Base-by-base conservation (phyloP, 2,888 invertebrate species). In the Neelides folsomi region DNA sequence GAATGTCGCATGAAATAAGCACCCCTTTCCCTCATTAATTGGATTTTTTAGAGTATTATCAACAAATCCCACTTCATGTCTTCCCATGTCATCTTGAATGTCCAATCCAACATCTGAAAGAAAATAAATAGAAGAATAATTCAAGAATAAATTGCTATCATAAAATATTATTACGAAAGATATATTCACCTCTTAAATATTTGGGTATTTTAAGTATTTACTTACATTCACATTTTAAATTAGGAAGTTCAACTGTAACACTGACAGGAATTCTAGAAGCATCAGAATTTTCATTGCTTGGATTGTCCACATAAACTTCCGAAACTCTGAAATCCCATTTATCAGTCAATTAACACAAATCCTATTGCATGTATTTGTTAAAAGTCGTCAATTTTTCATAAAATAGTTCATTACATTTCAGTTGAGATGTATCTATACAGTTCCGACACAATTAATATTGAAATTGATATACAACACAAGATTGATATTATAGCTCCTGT, bases 41-140 rank as follows among this genome's bases (percentile, higher is more conserved):
- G 73, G 72, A 16, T 66, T 66, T 63, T 75, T 76, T 9, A 69
- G 66, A 8, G 74, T 76, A 60, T 76, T 73, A 54, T 76, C 76
- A 12, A 74, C 70, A 65, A 75, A 76, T 5, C 76, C 76, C 13
- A 78, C 76, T 66, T 77, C 77, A 66, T 77, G 77, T 46, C 77
- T 67, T 0, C 77, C 77, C 67, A 75, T 71, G 52, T 77, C 76
- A 68, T 77, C 77, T 66, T 77, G 77, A 56, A 77, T 77, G 62
- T 77, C 77, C 44, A 77, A 65, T 10, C 77, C 77, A 37, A 76
- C 60, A 66, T 68, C 76, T 76, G 64, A 15, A 60, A 51, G 49
- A 47, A 47, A 42, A 45, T 49, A 41, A 37, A 48, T 38, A 10
- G 12, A 19, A 37, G 19, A 10, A 38, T 39, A 10, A 18, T n/a